These are phyloP conservation scores for Cottus gobio DNA, from an alignment of 2,113 vertebrate species.

Conservation along the genomic window DNA sequence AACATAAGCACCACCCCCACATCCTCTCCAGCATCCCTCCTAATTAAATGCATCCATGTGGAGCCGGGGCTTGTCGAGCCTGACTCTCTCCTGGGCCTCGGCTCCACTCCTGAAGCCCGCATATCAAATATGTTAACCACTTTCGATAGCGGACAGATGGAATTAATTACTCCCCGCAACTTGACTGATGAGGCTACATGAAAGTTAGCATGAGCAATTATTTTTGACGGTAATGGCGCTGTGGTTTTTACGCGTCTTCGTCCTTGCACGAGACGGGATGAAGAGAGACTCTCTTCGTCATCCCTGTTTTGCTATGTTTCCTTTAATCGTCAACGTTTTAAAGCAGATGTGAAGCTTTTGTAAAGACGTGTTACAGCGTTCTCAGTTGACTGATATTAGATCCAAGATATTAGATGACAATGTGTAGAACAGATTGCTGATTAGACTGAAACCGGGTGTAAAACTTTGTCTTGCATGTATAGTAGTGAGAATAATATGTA, in stretches of 20 bases:
- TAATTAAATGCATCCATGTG: conserved; percentile 99
- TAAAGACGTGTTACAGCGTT: not conserved
- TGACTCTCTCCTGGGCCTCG: conserved; percentile 82
- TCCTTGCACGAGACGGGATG: not conserved
- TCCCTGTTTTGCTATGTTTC: conserved; percentile 25
- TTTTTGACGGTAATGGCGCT: conserved; percentile 63
- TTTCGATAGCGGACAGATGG: conserved; percentile 77
- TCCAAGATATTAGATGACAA: not conserved
- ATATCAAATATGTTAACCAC: conserved; percentile 81
- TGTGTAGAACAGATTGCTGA: not conserved
- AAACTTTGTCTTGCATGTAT: not conserved
- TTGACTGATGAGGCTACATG: conserved; percentile 76
- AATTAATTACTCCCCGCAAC: conserved; percentile 77
- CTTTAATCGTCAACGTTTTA: conserved; percentile 16
- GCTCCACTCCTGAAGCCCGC: conserved; percentile 60
- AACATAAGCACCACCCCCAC: conserved; percentile 88
- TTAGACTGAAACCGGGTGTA: not conserved
- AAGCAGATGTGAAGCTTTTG: conserved; percentile 6
- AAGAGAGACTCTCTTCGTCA: not conserved
- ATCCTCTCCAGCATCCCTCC: conserved; percentile 87
- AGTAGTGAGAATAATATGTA: not conserved
- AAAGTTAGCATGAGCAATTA: conserved; percentile 74
- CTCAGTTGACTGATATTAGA: not conserved
- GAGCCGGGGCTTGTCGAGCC: conserved; percentile 86
- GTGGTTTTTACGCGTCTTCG: conserved; percentile 32